Evolutionary conservation across 92 coral and sea anemone species (phyloP), one percentile per base, ranked within the genome.

Genomic region (Epizoanthus illoricatus): DNA sequence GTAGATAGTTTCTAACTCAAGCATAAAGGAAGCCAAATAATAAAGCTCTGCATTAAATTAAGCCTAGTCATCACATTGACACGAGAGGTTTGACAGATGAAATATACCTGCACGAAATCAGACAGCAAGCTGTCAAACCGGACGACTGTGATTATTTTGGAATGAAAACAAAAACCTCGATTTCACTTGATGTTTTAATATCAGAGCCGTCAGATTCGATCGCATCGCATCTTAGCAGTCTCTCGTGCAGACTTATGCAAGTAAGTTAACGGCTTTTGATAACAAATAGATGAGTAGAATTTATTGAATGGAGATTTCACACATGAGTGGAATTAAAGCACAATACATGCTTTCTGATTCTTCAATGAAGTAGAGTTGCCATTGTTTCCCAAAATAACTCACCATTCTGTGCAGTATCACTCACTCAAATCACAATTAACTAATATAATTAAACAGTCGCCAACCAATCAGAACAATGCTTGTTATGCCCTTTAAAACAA

Each of bases 41-140:
- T 4, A 18, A 67, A 56, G 6, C 52, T n/a, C 81, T 20, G 81
- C 81, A 63, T 62, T 13, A 62, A 76, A 61, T 76, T 76, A 63
- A 42, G 74, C 74, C 45, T 42, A 43, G 43, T 78, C 82, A 47
- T 78, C 43, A 78, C 81, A 23, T 18, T 43, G 58, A 78, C 71
- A 78, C 56, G 28, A 63, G 40, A 63, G 71, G 4, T 45, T 41
- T 76, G 81, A 61, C 81, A 76, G 69, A 40, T 61, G 18, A 76
- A 71, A 78, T 61, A 78, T 78, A 78, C 65, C 82, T 78, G 71
- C 82, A 78, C 82, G 82, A 62, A 78, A 78, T 76, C 69, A 62
- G 72, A 76, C 45, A 23, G 40, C 54, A 9, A 39, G 68, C 57
- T 78, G 82, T 78, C 82, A 78, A 40, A 61, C 7, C 54, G 82